These are phyloP conservation scores for Sarcophaga caerulescens DNA, from an alignment of 2,888 invertebrate species.

Conservation along the genomic window DNA sequence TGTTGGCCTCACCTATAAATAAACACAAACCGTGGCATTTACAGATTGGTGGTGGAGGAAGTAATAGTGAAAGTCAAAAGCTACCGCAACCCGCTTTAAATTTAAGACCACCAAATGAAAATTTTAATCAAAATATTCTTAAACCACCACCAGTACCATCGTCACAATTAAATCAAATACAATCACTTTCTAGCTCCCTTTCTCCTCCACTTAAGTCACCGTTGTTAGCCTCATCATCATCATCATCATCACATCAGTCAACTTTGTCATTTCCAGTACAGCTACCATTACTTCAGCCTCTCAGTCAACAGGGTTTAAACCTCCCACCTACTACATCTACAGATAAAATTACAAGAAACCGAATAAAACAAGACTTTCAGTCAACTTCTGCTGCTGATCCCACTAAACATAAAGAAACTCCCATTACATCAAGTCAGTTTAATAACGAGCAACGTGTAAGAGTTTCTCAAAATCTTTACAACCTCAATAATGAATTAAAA, in stretches of 20 bases:
- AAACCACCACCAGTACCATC: conserved; percentile 67
- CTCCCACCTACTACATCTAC: conserved; percentile 16
- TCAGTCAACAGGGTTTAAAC: conserved; percentile 9
- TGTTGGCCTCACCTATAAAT: neutral
- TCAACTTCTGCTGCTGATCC: neutral
- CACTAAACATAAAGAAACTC: neutral
- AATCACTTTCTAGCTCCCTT: too few relatives aligned
- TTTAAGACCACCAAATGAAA: conserved; percentile 29
- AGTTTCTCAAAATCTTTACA: conserved; percentile 35
- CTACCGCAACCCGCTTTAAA: conserved; percentile 5
- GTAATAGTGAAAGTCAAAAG: neutral
- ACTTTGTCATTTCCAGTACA: neutral
- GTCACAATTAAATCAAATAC: too few relatives aligned
- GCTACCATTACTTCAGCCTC: neutral
- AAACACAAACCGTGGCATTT: conserved; percentile 24
- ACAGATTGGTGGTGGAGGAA: neutral
- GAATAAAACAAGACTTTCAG: neutral
- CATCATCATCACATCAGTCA: too few relatives aligned
- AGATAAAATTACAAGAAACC: neutral
- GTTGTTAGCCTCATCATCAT: neutral
- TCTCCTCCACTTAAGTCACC: neutral
- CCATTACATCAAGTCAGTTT: neutral
- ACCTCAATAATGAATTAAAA: conserved; percentile 65
- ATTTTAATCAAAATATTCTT: conserved; percentile 67
- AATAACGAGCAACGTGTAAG: neutral